Evolutionary conservation across 1,140 invertebrate species (phyloP), one percentile per base, ranked within the genome.

Genomic region (Lordiphosa collinella): DNA sequence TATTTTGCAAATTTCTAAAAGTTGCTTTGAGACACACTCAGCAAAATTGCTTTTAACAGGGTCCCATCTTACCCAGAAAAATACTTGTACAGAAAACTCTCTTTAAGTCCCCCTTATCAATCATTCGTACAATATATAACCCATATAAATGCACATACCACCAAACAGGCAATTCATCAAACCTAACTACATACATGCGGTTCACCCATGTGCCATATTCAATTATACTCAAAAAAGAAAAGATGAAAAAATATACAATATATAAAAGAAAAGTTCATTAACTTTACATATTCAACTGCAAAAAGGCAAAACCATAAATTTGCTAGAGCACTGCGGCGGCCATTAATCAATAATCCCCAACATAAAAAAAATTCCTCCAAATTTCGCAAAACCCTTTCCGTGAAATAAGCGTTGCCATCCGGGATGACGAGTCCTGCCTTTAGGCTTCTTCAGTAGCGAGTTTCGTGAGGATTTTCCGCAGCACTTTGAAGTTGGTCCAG

Each of bases 211-310:
- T 31, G 41, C 34, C 47, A 36, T 63, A 16, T 66, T 67, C 64
- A 66, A 65, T 67, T 67, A 67, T 53, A 44, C 58, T 65, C 64
- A 65, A 51, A 67, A 55, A 58, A 67, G 49, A 25, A 7, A 25
- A 25, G 3, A 25, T 5, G 22, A 25, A 25, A 25, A 25, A 25
- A 25, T 25, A 25, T 25, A 7, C 22, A 25, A 25, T 25, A 25
- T 25, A 25, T 25, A 25, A 25, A 25, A 25, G 22, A 25, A 25
- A 66, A 65, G 61, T 66, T 67, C 61, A 67, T 67, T 65, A 67
- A 67, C 35, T 55, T 22, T 16, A 32, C 38, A 22, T 36, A 47
- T 48, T 43, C 50, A 57, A 47, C 41, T 29, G 29, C 22, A 25
- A 25, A 25, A 25, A 7, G 22, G 22, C 22, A 60, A 48, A 25